Conservation (phyloP, 2,113 vertebrate species). For the Tinamus guttatus region DNA sequence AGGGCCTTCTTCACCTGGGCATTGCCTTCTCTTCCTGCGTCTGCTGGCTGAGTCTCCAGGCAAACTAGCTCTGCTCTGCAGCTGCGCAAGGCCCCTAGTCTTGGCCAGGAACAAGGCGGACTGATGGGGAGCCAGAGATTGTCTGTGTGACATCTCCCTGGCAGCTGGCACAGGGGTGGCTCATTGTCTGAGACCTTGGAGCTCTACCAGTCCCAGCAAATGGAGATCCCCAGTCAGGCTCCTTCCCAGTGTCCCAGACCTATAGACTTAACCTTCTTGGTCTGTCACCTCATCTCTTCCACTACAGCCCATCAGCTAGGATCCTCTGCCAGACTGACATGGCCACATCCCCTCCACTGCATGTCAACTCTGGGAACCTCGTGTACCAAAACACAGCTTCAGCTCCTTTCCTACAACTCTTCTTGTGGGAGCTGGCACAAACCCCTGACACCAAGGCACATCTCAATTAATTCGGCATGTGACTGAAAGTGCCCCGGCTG, state of each 20-base stretch:
- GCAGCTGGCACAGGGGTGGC: background rate
- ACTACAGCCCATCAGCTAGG: background rate
- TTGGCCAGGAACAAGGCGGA: background rate
- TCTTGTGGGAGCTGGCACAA: background rate
- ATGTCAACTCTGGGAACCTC: background rate
- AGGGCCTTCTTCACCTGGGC: background rate
- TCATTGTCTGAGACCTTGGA: background rate
- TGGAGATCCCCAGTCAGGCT: background rate
- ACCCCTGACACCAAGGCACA: background rate
- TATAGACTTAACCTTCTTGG: background rate
- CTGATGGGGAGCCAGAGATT: background rate
- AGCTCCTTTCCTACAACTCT: background rate
- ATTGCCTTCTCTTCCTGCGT: background rate
- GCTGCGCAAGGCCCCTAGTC: background rate
- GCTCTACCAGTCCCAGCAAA: background rate
- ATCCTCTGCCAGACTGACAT: background rate
- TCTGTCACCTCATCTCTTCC: background rate
- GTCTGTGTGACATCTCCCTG: background rate
- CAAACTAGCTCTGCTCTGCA: background rate
- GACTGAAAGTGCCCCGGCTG: background rate
- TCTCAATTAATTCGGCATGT: background rate
- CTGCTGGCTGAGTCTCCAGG: background rate
- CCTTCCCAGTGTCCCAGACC: background rate
- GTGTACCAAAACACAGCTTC: background rate
- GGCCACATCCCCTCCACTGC: background rate